Evolutionary conservation across 2,113 vertebrate species (phyloP).

Genomic region (Perca flavescens): DNA sequence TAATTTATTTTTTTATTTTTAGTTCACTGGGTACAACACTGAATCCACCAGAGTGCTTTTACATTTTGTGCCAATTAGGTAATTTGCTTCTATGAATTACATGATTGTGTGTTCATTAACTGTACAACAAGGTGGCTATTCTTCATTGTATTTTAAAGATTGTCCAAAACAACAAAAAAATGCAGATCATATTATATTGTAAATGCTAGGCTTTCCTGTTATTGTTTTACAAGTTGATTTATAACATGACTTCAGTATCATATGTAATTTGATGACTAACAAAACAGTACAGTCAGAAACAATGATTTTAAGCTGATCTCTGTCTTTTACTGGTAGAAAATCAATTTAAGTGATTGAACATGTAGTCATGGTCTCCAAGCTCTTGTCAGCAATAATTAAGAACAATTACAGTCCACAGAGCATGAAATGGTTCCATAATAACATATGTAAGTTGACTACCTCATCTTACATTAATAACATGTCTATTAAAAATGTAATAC

Average conservation of each 20-base stretch:
- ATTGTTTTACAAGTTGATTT: not conserved
- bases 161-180: slow-evolving; percentile 10
- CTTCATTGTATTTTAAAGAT: not conserved
- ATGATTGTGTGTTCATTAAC: slow-evolving; percentile 5
- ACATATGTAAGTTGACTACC: slow-evolving; percentile 14
- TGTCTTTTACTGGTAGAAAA: not conserved
- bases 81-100: slow-evolving; percentile 45
- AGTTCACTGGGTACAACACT: slow-evolving; percentile 18
- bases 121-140: not conserved
- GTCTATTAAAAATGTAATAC: slow-evolving; percentile 5
- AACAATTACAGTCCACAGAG: slow-evolving; percentile 32
- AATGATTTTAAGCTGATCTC: slow-evolving; percentile 1
- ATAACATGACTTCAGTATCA: not conserved
- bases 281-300: slow-evolving; percentile 9
- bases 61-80: slow-evolving; percentile 37
- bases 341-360: slow-evolving; percentile 18
- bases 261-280: not conserved
- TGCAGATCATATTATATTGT: not conserved
- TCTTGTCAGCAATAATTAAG: slow-evolving; percentile 40
- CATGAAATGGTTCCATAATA: slow-evolving; percentile 38
- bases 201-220: not conserved
- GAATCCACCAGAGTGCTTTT: slow-evolving; percentile 29
- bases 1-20: not conserved
- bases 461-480: slow-evolving; percentile 1
- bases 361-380: not conserved